Percentiles rank a stretch among this genome's conserved stretches.
Conservation (phyloP, 2,888 invertebrate genomes). For the Sussaba pulchella region DNA sequence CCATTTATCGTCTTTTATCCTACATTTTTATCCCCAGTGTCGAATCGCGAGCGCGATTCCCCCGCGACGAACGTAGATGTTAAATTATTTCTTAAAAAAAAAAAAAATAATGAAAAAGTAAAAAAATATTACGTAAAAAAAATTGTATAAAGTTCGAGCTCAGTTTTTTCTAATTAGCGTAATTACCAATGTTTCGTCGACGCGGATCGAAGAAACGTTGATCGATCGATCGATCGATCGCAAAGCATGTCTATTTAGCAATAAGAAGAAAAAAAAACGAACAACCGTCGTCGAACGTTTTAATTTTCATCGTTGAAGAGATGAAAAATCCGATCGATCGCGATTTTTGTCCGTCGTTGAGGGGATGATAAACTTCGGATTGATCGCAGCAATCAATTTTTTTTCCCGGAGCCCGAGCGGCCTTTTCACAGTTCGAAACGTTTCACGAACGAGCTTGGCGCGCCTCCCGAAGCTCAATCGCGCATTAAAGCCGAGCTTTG, state of each 20-base stretch:
- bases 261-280: conserved; percentile 56
- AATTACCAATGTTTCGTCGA: conserved; percentile 39
- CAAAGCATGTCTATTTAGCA: conserved; percentile 58
- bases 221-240: conserved; percentile 40
- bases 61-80: conserved; percentile 54
- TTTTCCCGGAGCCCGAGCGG: not conserved
- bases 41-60: conserved; percentile 31
- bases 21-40: conserved; percentile 15
- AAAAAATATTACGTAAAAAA: conserved; percentile 25
- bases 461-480: conserved; percentile 61
- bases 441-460: conserved; percentile 49
- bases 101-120: conserved; percentile 24
- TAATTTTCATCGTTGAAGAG: too few relatives aligned
- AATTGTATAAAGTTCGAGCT: conserved; percentile 70
- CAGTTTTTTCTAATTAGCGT: conserved; percentile 69
- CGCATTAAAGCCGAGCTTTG: conserved; percentile 55
- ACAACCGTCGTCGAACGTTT: too few relatives aligned
- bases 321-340: too few relatives aligned
- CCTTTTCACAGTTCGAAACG: not conserved
- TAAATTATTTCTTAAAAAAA: conserved; percentile 62
- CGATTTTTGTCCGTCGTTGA: too few relatives aligned
- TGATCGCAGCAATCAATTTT: not conserved
- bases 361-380: not conserved
- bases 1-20: not conserved
- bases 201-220: conserved; percentile 29